These are phyloP conservation scores for Nothoprocta perdicaria DNA, from an alignment of 2,113 vertebrate species.

Conservation along the genomic window DNA sequence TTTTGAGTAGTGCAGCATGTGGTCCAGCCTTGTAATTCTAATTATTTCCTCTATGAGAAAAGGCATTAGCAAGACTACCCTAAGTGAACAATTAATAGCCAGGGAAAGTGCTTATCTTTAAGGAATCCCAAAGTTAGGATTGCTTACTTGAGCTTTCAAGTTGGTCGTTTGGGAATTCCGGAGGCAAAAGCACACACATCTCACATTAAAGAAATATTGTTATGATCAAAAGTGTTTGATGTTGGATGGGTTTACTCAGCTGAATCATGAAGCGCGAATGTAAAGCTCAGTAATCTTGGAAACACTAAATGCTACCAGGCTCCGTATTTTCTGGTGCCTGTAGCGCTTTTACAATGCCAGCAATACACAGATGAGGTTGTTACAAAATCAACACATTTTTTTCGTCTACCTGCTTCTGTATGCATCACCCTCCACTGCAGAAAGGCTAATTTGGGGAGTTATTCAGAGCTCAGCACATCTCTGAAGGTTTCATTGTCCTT, in stretches of 20 bases:
- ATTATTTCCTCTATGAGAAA: background rate
- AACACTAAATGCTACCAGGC: background rate
- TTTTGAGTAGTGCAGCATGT: background rate
- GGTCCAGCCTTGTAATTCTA: background rate
- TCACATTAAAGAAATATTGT: background rate
- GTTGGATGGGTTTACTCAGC: background rate
- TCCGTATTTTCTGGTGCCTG: background rate
- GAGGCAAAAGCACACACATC: background rate
- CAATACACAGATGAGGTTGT: background rate
- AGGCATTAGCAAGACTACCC: background rate
- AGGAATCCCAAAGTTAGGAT: background rate
- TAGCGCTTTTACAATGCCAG: background rate
- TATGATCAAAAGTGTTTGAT: background rate
- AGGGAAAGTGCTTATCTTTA: background rate
- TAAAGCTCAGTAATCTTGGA: background rate
- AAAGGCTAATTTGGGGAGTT: slow-evolving; percentile 37
- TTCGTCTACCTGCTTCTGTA: slow-evolving; percentile 33
- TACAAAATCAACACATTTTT: slow-evolving; percentile 24
- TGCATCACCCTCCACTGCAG: background rate
- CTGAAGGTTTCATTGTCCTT: slow-evolving; percentile 50
- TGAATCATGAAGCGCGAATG: background rate
- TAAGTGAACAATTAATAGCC: background rate
- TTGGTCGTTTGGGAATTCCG: background rate
- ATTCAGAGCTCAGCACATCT: slow-evolving; percentile 56
- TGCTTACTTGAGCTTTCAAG: background rate